Evolutionary conservation across 2,888 invertebrate species (phyloP).

Genomic region (Tenthredo amoena): DNA sequence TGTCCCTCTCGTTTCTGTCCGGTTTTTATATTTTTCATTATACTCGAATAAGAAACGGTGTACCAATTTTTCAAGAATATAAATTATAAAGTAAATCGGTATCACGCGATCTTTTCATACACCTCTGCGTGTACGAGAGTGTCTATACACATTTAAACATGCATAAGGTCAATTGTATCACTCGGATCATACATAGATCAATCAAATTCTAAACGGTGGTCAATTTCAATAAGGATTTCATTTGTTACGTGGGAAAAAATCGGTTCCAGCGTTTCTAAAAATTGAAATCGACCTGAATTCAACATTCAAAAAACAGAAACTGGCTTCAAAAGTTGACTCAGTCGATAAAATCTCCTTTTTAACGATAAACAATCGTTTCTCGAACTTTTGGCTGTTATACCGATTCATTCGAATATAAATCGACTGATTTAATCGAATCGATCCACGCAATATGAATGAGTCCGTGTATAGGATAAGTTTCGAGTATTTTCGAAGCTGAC

Average conservation of each 20-base stretch:
- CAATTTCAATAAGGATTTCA: background rate
- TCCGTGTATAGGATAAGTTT: background rate
- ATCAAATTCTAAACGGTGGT: background rate
- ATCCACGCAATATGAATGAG: background rate
- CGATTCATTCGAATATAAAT: background rate
- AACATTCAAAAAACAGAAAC: background rate
- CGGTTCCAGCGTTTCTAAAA: background rate
- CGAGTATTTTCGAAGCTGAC: conserved; percentile 6
- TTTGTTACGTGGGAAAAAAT: background rate
- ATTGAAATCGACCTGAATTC: background rate
- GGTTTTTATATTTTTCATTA: background rate
- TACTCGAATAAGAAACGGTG: background rate
- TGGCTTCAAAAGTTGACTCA: background rate
- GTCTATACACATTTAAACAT: background rate
- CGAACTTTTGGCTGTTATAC: background rate
- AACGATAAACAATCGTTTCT: background rate
- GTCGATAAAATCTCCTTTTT: background rate
- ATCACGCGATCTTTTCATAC: conserved; percentile 32
- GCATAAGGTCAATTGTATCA: background rate
- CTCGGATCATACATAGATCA: background rate
- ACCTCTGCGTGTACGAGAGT: background rate
- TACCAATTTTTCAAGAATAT: conserved; percentile 21
- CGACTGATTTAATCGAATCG: background rate
- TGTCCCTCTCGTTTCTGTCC: background rate
- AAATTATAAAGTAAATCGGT: background rate